Evolutionary conservation across 2,888 invertebrate species (phyloP), one percentile per base, ranked within the genome.

Genomic region (Adelphocoris suturalis): DNA sequence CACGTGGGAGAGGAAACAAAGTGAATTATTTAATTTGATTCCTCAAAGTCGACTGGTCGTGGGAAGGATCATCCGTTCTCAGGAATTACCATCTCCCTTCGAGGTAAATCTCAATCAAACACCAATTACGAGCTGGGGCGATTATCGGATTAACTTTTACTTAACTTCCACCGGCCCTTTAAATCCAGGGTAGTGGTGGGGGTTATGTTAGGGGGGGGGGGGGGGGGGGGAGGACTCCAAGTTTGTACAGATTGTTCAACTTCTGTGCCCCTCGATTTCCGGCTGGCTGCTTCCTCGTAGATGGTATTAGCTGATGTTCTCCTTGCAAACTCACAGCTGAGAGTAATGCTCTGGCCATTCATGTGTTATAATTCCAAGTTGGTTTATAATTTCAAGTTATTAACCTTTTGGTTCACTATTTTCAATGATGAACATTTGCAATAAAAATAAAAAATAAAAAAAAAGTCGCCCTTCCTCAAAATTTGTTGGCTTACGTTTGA

Each of bases 61-160:
- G n/a, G n/a, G 57, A 16, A 57, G 57, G 14, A 57, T 57, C 57
- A 57, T n/a, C 57, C 57, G n/a, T 57, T 57, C 16, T 57, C 57
- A 57, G 57, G 11, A 68, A 27, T 68, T 23, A 68, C 68, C 27
- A 68, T 23, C 27, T 23, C 13, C 68, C 68, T 7, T 12, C 68
- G 37, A 68, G 68, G 68, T 68, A 23, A 68, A 68, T 68, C 68
- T 68, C 68, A 68, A 68, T 68, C 68, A 68, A 68, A 68, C 68
- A 68, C 23, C 68, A 19, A 68, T 68, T 68, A 68, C 68, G 68
- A 12, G 68, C 68, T 68, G 12, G 27, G 68, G 68, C 68, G 68
- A 68, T 23, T 68, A 68, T 68, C 23, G 23, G 68, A 68, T 68
- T 27, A 68, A 68, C 68, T 68, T 68, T 68, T 68, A 68, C 68